phyloP scores from a whole-genome alignment of 2,888 invertebrate species.

The Sphinx pinastri region DNA sequence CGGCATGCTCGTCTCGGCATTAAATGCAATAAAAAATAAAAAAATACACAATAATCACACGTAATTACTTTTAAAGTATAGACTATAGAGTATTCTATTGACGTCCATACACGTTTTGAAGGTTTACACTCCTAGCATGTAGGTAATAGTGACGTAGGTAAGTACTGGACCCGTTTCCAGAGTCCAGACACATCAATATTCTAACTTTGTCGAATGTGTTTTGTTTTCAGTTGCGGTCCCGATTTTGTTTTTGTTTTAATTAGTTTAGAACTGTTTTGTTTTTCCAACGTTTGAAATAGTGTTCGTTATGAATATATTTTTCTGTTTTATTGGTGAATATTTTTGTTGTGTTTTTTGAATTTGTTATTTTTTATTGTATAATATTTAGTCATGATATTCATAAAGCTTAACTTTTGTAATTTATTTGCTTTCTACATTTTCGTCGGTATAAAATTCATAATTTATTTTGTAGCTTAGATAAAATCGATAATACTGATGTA shows the following conservation, averaged over 20 bases:
- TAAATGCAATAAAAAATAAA: too few relatives aligned
- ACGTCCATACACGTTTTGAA: conserved; percentile 15
- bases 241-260: conserved; percentile 64
- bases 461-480: too few relatives aligned
- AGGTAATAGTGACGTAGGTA: conserved; percentile 65
- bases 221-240: conserved; percentile 57
- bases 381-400: too few relatives aligned
- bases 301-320: conserved; percentile 6
- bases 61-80: too few relatives aligned
- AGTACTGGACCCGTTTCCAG: conserved; percentile 35
- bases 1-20: too few relatives aligned
- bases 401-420: too few relatives aligned
- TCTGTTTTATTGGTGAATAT: neutral
- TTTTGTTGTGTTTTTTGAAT: neutral
- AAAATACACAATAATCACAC: too few relatives aligned
- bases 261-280: conserved; percentile 42
- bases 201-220: conserved; percentile 74
- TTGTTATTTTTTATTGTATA: neutral
- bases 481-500: too few relatives aligned
- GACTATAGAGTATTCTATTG: too few relatives aligned
- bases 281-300: conserved; percentile 8
- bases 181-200: conserved; percentile 68
- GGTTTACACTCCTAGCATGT: conserved; percentile 41
- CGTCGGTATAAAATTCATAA: too few relatives aligned
- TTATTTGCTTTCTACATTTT: too few relatives aligned